Evolutionary conservation across 2,797 vertebrate genomes (phyloP).

Genomic region (Liasis olivaceus): DNA sequence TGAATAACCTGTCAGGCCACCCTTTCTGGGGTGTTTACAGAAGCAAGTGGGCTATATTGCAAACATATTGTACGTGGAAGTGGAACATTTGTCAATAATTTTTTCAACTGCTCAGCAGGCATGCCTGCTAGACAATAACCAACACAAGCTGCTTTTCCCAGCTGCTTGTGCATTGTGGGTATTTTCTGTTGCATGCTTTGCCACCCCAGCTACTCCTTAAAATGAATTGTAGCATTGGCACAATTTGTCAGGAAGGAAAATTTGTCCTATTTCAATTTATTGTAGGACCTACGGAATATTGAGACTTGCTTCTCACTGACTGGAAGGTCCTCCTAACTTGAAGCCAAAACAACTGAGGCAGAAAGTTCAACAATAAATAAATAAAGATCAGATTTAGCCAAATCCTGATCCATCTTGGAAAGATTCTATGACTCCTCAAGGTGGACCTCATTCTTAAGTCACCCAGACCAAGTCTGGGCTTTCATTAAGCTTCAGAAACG

Average conservation of each 20-base stretch:
- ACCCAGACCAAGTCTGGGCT: neutral
- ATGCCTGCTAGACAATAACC: slow-evolving; percentile 50
- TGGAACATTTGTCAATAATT: slow-evolving; percentile 54
- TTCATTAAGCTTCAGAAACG: neutral
- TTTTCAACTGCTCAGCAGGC: slow-evolving; percentile 35
- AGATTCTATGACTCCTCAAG: neutral
- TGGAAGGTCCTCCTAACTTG: neutral
- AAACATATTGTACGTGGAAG: slow-evolving; percentile 57
- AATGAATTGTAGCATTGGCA: slow-evolving; percentile 31
- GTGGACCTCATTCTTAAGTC: neutral
- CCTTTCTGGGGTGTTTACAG: slow-evolving; percentile 63
- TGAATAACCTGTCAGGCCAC: slow-evolving; percentile 70
- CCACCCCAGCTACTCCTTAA: neutral
- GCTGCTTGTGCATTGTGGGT: slow-evolving; percentile 33
- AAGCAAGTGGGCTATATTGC: slow-evolving; percentile 56
- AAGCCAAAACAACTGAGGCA: neutral
- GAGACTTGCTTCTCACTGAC: neutral
- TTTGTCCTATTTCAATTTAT: neutral
- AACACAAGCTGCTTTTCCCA: neutral
- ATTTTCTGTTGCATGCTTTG: slow-evolving; percentile 38
- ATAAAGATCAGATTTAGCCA: neutral
- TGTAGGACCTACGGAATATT: neutral
- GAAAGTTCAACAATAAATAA: neutral
- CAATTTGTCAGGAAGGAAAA: neutral
- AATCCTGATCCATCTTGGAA: neutral